Evolutionary conservation across 2,888 invertebrate species (phyloP), one percentile per base, ranked within the genome.

Genomic region (Papilio protenor): DNA sequence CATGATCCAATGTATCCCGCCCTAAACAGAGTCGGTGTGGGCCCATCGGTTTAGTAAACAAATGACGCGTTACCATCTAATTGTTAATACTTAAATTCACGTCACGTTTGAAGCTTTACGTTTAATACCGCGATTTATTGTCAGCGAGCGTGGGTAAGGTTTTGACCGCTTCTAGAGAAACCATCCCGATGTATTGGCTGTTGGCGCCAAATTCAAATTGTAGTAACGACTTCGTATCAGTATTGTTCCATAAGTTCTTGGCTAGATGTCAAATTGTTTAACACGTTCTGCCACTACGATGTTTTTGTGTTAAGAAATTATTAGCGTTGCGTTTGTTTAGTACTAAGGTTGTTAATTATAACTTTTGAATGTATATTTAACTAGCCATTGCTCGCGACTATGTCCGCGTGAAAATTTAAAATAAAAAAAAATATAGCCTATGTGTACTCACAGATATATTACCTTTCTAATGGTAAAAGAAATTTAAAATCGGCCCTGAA

Each of bases 81-180:
- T 75, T 78, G 78, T 69, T 75, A 66, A 75, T 76, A 79, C 79
- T 80, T 79, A 80, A 80, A 82, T 82, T 81, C 82, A 73, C 76
- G 77, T 81, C 82, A 81, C 82, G 80, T 47, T 16, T 45, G 21
- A 45, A 21, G 75, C 74, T 75, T 78, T 77, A 76, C 79, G 79
- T 79, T 81, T 80, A 80, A 83, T 83, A 77, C 78, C 79, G 81
- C 85, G 84, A 86, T 85, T 85, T 84, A 86, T 70, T 81, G 73
- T 72, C 77, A 52, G 71, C 76, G 81, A 81, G 81, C 83, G 84
- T 85, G 84, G 84, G 85, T 83, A 83, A 78, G 77, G 16, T 78
- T 69, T 49, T 57, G 72, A 77, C 59, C 72, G 72, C 64, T 77
- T 77, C 70, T 78, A 77, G 18, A 47, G 77, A 78, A 78, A 72